phyloP scores from a whole-genome alignment of 1,140 invertebrate genomes.

The Brachionus manjavacas region DNA sequence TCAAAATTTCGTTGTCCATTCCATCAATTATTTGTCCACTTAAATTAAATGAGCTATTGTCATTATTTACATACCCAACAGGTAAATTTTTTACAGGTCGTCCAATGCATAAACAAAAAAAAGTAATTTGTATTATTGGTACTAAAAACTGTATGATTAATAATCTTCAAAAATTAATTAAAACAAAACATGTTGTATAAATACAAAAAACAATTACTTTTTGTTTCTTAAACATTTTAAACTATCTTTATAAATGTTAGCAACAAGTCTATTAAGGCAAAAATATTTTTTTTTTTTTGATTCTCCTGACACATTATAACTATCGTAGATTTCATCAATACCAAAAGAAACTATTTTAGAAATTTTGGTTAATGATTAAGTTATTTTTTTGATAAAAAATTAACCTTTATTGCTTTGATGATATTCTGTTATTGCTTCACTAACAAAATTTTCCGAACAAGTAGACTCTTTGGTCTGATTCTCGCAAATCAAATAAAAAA shows the following conservation, averaged over 20 bases:
- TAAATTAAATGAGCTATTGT: conserved; percentile 42
- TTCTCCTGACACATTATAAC: not conserved
- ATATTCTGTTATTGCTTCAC: not conserved
- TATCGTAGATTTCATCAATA: not conserved
- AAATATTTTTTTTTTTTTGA: not conserved
- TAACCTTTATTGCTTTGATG: not conserved
- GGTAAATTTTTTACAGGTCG: conserved; percentile 76
- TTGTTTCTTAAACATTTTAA: conserved; percentile 31
- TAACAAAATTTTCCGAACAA: not conserved
- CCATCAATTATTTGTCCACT: not conserved
- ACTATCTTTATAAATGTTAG: conserved; percentile 32
- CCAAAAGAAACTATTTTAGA: not conserved
- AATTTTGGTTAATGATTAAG: not conserved
- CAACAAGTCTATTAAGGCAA: not conserved
- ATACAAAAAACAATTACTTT: not conserved
- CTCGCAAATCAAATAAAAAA: conserved; percentile 32
- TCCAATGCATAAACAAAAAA: conserved; percentile 89
- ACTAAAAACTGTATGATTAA: conserved; percentile 76
- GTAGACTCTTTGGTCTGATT: not conserved
- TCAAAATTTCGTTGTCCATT: conserved; percentile 31
- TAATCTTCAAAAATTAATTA: conserved; percentile 49
- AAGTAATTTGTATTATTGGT: conserved; percentile 82
- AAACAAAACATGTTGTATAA: too few species aligned
- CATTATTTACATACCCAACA: conserved; percentile 69
- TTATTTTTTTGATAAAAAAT: not conserved